These are phyloP conservation scores for Sebastes vulpes DNA, from an alignment of 2,797 vertebrate genomes.

Conservation along the genomic window DNA sequence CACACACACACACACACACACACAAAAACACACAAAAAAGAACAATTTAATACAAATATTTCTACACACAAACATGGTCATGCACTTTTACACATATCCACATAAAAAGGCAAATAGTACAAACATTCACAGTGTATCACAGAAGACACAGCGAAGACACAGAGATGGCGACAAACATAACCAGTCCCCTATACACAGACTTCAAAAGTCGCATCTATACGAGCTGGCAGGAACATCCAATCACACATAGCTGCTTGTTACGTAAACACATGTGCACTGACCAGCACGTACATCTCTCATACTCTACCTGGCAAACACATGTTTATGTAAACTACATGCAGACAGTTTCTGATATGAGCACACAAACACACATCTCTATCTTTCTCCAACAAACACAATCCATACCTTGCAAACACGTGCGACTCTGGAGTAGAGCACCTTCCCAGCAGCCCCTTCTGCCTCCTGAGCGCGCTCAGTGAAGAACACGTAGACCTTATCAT, in stretches of 20 bases:
- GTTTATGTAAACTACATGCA: conserved; percentile 40
- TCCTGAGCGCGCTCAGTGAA: conserved; percentile 90
- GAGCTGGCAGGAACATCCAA: neutral
- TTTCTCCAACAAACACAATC: conserved; percentile 9
- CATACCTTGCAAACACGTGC: conserved; percentile 88
- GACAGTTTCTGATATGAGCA: conserved; percentile 9
- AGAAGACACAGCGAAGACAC: neutral
- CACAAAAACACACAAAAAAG: neutral
- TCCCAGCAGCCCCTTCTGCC: conserved; percentile 85
- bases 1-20: neutral
- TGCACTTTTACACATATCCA: neutral
- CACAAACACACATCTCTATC: conserved; percentile 30
- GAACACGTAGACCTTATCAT: conserved; percentile 90
- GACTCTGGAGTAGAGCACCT: conserved; percentile 88
- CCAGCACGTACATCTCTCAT: conserved; percentile 15
- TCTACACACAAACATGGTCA: neutral
- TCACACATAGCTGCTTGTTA: conserved; percentile 9
- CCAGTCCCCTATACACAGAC: conserved; percentile 4
- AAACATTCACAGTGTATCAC: conserved; percentile 5
- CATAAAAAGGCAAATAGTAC: neutral
- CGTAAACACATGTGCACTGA: conserved; percentile 17
- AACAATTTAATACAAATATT: neutral
- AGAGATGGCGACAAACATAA: conserved; percentile 22
- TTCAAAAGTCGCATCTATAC: neutral
- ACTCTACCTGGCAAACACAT: neutral